Percentiles rank a stretch among this genome's conserved stretches.
Conservation (phyloP, 2,797 vertebrate species). For the Cottoperca gobio region DNA sequence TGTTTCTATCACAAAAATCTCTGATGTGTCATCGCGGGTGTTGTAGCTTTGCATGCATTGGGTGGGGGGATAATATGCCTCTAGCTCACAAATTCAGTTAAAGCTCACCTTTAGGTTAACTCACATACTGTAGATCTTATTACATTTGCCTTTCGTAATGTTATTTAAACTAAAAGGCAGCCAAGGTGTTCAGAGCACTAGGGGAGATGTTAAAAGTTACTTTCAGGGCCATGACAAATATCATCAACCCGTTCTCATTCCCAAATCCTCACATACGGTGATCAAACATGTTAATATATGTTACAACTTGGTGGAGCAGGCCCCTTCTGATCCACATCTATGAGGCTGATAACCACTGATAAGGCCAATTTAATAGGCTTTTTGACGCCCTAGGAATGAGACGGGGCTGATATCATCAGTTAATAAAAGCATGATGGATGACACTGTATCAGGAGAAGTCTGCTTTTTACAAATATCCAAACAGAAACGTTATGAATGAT, state of each 20-base stretch:
- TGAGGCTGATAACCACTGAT: too few relatives aligned
- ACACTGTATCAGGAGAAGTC: background rate
- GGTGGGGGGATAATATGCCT: background rate
- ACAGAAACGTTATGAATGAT: background rate
- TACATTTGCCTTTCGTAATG: background rate
- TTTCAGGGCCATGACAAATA: background rate
- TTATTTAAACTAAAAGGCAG: background rate
- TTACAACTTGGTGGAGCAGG: too few relatives aligned
- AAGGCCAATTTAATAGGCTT: too few relatives aligned
- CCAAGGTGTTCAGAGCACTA: background rate
- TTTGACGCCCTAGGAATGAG: too few relatives aligned
- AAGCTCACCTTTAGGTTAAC: background rate
- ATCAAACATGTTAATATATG: too few relatives aligned
- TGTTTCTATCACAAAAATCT: constrained; percentile 19
- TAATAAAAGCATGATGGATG: background rate
- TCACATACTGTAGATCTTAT: background rate
- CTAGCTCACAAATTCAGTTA: background rate
- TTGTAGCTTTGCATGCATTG: background rate
- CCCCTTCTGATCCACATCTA: too few relatives aligned
- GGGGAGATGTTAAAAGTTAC: background rate
- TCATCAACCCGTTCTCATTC: too few relatives aligned
- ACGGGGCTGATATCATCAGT: background rate
- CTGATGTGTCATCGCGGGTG: constrained; percentile 11
- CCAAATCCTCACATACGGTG: too few relatives aligned
- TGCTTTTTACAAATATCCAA: background rate